phyloP scores from a whole-genome alignment of 2,113 vertebrate species.

The Rostratula benghalensis region DNA sequence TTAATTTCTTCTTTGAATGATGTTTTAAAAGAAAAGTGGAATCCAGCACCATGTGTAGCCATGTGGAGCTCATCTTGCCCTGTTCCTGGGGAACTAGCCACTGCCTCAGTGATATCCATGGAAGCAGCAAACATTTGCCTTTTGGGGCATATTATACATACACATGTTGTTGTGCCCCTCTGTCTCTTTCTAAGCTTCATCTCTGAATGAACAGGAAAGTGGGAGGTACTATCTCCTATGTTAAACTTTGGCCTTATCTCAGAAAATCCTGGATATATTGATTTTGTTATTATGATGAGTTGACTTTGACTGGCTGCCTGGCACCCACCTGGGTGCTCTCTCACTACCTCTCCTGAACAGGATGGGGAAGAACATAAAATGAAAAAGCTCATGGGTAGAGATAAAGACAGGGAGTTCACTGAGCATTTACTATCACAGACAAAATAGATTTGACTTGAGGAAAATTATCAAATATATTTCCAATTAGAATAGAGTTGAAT shows the following conservation, averaged over 20 bases:
- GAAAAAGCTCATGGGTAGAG: not conserved
- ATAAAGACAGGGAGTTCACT: not conserved
- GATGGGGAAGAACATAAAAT: not conserved
- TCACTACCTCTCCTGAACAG: not conserved
- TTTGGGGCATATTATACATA: not conserved
- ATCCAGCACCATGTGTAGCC: not conserved
- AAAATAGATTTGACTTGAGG: not conserved
- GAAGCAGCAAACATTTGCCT: not conserved
- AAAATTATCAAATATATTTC: not conserved
- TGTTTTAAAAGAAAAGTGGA: not conserved
- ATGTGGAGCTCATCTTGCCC: not conserved
- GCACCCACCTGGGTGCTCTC: fast-evolving
- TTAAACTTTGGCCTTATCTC: not conserved
- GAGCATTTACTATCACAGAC: not conserved
- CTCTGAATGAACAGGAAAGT: not conserved
- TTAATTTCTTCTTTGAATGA: not conserved
- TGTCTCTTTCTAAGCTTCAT: not conserved
- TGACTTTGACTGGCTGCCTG: not conserved
- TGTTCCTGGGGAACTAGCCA: not conserved
- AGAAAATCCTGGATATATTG: not conserved
- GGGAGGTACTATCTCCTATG: not conserved
- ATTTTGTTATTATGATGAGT: not conserved
- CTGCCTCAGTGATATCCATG: not conserved
- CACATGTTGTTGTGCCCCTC: not conserved
- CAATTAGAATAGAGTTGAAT: not conserved